Evolutionary conservation across 2,797 vertebrate genomes (phyloP).

Genomic region (Schizopygopsis pylzovi): DNA sequence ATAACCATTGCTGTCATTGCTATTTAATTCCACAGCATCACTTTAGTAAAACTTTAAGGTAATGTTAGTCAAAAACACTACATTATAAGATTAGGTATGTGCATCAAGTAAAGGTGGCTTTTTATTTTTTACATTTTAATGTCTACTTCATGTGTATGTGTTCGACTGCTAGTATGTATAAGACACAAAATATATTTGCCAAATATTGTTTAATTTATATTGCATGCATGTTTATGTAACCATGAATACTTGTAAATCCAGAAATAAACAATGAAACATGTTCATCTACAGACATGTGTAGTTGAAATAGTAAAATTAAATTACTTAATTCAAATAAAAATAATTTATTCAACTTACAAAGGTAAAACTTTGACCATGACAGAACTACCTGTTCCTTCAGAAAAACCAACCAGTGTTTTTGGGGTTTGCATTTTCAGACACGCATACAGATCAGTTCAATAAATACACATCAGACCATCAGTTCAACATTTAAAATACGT

Average conservation of each 20-base stretch:
- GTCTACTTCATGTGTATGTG: not conserved
- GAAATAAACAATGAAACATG: constrained; percentile 42
- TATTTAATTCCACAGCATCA: not conserved
- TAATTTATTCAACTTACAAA: constrained; percentile 94
- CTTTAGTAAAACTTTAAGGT: not conserved
- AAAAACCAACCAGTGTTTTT: constrained; percentile 79
- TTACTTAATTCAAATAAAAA: constrained; percentile 87
- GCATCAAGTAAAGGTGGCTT: not conserved
- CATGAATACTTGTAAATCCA: constrained; percentile 37
- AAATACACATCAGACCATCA: constrained; percentile 81
- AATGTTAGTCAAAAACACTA: not conserved
- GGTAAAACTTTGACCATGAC: constrained; percentile 87
- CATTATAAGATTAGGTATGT: not conserved
- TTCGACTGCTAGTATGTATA: not conserved
- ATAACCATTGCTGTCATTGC: not conserved
- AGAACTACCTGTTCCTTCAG: constrained; percentile 80
- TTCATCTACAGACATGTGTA: not conserved
- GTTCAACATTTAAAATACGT: constrained; percentile 84
- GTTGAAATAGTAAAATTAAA: constrained; percentile 31
- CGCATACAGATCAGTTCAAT: constrained; percentile 78
- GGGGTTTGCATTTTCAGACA: constrained; percentile 69
- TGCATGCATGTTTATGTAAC: constrained; percentile 4
- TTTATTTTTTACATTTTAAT: not conserved
- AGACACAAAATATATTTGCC: not conserved
- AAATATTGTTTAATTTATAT: not conserved